Evolutionary conservation across 2,113 vertebrate species (phyloP).

Genomic region (Phyllostomus discolor): DNA sequence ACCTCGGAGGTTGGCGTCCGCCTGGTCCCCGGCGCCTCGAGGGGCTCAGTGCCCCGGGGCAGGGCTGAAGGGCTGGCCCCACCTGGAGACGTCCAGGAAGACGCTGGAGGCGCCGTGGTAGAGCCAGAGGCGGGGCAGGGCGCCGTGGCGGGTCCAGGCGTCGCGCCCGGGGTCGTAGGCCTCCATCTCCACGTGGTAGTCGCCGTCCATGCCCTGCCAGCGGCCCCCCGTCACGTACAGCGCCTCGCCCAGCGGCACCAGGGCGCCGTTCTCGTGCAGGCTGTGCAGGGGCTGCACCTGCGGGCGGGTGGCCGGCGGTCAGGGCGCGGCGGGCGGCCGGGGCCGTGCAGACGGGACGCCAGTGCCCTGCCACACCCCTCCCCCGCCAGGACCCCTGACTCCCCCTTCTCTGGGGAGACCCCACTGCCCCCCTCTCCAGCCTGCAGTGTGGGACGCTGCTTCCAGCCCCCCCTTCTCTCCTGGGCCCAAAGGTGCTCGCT

Average conservation of each 20-base stretch:
- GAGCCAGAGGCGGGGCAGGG: constrained; percentile 93
- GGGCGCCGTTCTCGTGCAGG: constrained; percentile 93
- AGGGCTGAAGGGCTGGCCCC: constrained; percentile 84
- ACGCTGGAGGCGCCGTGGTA: constrained; percentile 91
- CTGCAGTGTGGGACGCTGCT: rapidly evolving
- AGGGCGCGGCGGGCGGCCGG: neutral
- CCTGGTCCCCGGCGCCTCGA: rapidly evolving
- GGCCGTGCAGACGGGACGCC: neutral
- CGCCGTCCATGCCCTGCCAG: constrained; percentile 96
- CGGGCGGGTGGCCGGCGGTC: rapidly evolving
- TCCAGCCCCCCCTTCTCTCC: neutral
- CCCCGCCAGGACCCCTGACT: too few species aligned
- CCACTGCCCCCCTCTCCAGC: rapidly evolving
- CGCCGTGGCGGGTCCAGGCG: constrained; percentile 86
- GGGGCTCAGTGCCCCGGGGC: neutral
- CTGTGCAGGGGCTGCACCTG: constrained; percentile 94
- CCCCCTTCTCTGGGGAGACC: neutral
- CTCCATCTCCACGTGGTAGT: constrained; percentile 96
- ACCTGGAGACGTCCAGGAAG: constrained; percentile 90
- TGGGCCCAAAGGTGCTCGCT: neutral
- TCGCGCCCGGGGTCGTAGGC: constrained; percentile 86
- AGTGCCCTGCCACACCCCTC: rapidly evolving
- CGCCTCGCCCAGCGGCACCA: constrained; percentile 85
- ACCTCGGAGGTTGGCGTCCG: rapidly evolving
- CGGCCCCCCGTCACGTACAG: constrained; percentile 93